Evolutionary conservation across 1,140 invertebrate species (phyloP).

Genomic region (Philopotamus ludificatus): DNA sequence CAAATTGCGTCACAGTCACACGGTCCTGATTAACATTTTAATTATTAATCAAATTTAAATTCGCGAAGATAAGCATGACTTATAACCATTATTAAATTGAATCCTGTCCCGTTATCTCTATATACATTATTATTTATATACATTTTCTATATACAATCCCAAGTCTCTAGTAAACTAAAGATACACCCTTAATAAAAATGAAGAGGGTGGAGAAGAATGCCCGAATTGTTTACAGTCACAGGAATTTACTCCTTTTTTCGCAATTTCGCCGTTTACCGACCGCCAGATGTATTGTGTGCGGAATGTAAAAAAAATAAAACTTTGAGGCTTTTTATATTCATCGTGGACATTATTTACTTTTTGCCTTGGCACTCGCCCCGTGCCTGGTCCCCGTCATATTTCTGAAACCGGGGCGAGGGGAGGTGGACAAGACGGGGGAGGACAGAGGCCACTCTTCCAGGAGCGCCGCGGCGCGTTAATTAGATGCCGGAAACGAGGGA

Average conservation of each 20-base stretch:
- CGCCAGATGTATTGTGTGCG: background rate
- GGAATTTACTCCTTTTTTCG: slow-evolving; percentile 21
- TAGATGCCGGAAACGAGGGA: slow-evolving; percentile 16
- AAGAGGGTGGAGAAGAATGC: slow-evolving; percentile 5
- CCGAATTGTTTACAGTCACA: slow-evolving; percentile 18
- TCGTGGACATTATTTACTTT: slow-evolving; percentile 11
- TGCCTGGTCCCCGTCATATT: background rate
- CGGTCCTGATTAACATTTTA: no score
- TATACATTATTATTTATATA: no score
- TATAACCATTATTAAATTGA: no score
- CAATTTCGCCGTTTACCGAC: background rate
- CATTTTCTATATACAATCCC: background rate
- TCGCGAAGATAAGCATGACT: no score
- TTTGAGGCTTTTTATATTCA: slow-evolving; percentile 17
- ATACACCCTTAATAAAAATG: background rate
- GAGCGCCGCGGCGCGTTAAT: slow-evolving; percentile 15
- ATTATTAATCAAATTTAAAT: no score
- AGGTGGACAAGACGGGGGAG: background rate
- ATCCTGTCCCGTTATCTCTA: no score
- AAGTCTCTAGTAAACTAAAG: background rate
- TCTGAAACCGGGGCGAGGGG: background rate
- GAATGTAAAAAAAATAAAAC: slow-evolving; percentile 20
- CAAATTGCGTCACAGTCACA: no score
- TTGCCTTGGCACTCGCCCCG: background rate
- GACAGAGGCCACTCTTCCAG: background rate